Conservation (phyloP, 2,797 vertebrate species). For the Centroberyx gerrardi region DNA sequence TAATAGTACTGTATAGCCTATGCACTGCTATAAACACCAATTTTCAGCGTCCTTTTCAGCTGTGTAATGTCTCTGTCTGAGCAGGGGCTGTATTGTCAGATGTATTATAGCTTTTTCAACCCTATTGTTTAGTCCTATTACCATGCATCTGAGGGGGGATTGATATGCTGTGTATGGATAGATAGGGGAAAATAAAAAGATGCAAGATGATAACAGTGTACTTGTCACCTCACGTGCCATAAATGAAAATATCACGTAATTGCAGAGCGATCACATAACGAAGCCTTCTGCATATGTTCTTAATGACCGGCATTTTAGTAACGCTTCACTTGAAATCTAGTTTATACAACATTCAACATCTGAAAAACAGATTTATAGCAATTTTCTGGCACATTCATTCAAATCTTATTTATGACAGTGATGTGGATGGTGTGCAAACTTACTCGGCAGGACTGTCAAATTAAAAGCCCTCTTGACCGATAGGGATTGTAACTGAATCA, state of each 20-base stretch:
- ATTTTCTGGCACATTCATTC: conserved; percentile 57
- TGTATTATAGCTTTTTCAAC: conserved; percentile 2
- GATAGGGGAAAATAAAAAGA: conserved; percentile 21
- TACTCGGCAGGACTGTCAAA: conserved; percentile 63
- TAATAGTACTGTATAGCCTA: conserved; percentile 2
- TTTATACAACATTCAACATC: conserved; percentile 27
- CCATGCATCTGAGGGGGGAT: not conserved
- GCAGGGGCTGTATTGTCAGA: too few species aligned
- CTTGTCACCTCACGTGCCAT: conserved; percentile 35
- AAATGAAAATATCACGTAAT: conserved; percentile 58
- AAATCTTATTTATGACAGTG: conserved; percentile 69
- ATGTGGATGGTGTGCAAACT: conserved; percentile 70
- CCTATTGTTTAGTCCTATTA: conserved; percentile 13
- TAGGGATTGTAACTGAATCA: conserved; percentile 55
- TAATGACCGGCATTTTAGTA: conserved; percentile 21
- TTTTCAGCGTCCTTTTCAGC: conserved; percentile 1
- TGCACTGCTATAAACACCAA: conserved; percentile 7
- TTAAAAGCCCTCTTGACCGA: conserved; percentile 70
- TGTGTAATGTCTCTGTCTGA: conserved; percentile 3
- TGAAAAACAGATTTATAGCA: conserved; percentile 8
- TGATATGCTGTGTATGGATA: conserved; percentile 17
- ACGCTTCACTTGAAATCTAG: conserved; percentile 21
- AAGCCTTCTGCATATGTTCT: conserved; percentile 34
- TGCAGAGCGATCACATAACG: conserved; percentile 43
- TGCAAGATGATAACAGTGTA: conserved; percentile 22